A percentile compares a stretch with the other conserved stretches of the same genome.
These are phyloP conservation scores for Arrhopalites spinosus DNA, from an alignment of 2,888 invertebrate species.

Conservation along the genomic window DNA sequence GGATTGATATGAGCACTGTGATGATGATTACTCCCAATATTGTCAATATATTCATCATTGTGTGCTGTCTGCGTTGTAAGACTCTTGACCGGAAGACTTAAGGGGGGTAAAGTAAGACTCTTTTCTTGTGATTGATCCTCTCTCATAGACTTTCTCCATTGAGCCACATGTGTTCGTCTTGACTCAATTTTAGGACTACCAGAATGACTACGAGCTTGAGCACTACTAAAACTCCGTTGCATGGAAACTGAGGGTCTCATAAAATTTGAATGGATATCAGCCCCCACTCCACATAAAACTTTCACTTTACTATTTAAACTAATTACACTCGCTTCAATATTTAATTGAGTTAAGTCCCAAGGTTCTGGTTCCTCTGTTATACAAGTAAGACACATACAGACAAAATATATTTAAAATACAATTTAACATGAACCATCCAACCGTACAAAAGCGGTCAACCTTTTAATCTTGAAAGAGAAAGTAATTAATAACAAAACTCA, in stretches of 20 bases:
- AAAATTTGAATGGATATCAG: conserved; percentile 57
- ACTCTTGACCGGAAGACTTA: conserved; percentile 9
- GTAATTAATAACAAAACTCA: no score
- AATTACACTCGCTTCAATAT: conserved; percentile 85
- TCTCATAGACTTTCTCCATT: conserved; percentile 47
- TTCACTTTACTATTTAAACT: conserved; percentile 83
- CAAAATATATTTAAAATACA: no score
- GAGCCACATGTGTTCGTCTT: conserved; percentile 29
- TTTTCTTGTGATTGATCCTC: conserved; percentile 34
- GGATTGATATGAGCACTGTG: not conserved
- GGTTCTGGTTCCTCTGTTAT: conserved; percentile 83
- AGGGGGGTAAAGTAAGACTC: conserved; percentile 12
- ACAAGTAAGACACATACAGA: no score
- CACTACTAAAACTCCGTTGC: conserved; percentile 37
- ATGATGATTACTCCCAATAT: not conserved
- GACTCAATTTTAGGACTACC: conserved; percentile 28
- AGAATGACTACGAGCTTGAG: conserved; percentile 22
- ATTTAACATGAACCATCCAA: no score
- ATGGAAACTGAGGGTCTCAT: conserved; percentile 38
- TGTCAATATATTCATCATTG: conserved; percentile 14
- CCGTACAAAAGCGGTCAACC: no score
- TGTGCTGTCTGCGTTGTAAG: not conserved
- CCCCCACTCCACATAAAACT: conserved; percentile 75
- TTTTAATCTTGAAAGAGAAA: no score
- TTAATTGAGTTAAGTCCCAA: conserved; percentile 81